phyloP scores from a whole-genome alignment of 2,797 vertebrate genomes.

The Esox lucius region DNA sequence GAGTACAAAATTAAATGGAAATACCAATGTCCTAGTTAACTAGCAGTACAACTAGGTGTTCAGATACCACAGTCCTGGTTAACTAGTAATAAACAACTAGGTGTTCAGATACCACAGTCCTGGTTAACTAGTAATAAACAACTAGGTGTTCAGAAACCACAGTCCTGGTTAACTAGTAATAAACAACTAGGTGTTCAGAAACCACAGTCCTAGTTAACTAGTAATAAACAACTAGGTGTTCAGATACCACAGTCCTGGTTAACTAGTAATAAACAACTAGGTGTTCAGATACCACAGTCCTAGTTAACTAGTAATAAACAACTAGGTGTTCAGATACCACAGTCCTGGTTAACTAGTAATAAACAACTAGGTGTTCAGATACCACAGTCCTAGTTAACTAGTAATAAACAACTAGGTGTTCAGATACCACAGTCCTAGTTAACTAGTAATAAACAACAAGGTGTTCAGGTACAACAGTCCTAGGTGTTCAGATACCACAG shows the following conservation, averaged over 20 bases:
- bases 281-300: too few species aligned
- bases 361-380: slow-evolving; percentile 28
- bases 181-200: not conserved
- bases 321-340: not conserved
- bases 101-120: not conserved
- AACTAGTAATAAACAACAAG: not conserved
- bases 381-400: slow-evolving; percentile 9
- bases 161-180: not conserved
- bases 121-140: not conserved
- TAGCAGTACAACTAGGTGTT: not conserved
- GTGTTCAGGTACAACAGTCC: not conserved
- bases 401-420: not conserved
- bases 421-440: not conserved
- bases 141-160: not conserved
- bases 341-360: slow-evolving; percentile 7
- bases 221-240: not conserved
- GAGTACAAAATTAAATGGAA: not conserved
- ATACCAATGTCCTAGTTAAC: not conserved
- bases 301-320: too few species aligned
- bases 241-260: too few species aligned
- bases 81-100: not conserved
- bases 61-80: not conserved
- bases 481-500: too few species aligned
- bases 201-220: not conserved
- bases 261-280: too few species aligned